A percentile compares a stretch with the other conserved stretches of the same genome.
Conservation (phyloP, 2,797 vertebrate genomes). For the Garrulus glandarius region DNA sequence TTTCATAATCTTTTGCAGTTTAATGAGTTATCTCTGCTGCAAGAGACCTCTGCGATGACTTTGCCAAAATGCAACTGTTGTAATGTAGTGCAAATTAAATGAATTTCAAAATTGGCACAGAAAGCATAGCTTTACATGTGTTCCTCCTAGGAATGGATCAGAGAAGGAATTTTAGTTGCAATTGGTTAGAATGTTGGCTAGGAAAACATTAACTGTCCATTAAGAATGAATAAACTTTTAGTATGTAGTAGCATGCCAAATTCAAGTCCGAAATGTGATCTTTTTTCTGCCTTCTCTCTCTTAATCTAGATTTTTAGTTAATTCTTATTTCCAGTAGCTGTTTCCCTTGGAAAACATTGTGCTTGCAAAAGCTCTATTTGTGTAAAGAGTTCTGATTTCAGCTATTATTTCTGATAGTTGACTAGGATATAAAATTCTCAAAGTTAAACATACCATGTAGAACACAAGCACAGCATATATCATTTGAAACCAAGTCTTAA, state of each 20-base stretch:
- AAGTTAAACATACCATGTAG: background rate
- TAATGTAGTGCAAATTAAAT: background rate
- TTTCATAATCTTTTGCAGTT: background rate
- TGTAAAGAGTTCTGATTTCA: conserved; percentile 4
- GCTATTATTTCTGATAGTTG: conserved; percentile 10
- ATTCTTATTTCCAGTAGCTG: conserved; percentile 34
- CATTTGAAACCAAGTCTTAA: background rate
- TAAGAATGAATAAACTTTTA: conserved; percentile 5
- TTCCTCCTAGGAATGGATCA: background rate
- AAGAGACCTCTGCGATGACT: background rate
- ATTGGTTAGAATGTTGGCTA: background rate
- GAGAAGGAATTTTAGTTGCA: background rate
- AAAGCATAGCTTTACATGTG: background rate
- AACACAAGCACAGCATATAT: background rate
- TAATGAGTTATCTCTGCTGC: background rate
- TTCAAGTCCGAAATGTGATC: background rate
- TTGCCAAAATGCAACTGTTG: background rate
- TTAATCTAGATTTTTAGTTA: background rate
- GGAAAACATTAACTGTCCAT: background rate
- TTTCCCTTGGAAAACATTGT: conserved; percentile 8
- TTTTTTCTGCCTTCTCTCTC: background rate
- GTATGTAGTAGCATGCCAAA: background rate
- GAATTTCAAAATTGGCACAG: background rate
- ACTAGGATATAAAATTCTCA: background rate
- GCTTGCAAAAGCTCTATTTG: background rate